A percentile compares a stretch with the other conserved stretches of the same genome.
Conservation (phyloP, 1,140 invertebrate genomes). For the Drosophila ironensis region DNA sequence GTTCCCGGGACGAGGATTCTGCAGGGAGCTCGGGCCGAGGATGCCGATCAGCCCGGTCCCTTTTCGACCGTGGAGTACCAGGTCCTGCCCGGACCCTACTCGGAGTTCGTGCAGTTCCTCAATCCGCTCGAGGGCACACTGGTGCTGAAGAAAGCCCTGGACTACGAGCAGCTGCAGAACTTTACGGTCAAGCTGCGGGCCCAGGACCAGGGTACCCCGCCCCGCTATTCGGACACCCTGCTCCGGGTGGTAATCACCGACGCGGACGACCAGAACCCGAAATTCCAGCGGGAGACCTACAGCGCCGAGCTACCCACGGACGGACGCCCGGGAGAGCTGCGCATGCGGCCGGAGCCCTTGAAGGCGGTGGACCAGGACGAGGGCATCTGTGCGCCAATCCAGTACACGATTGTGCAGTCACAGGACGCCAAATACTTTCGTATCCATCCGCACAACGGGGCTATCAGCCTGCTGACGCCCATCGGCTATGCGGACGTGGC, state of each 20-base stretch:
- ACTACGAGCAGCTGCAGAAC: slow-evolving; percentile 91
- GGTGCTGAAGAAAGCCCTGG: slow-evolving; percentile 90
- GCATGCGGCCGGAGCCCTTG: slow-evolving; percentile 85
- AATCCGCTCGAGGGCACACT: slow-evolving; percentile 93
- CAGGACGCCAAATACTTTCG: slow-evolving; percentile 81
- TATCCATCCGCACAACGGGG: slow-evolving; percentile 86
- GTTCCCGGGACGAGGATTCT: slow-evolving; percentile 90
- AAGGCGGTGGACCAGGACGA: slow-evolving; percentile 88
- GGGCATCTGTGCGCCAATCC: slow-evolving; percentile 88
- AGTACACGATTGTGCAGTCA: slow-evolving; percentile 84
- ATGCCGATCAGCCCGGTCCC: slow-evolving; percentile 93
- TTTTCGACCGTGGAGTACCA: slow-evolving; percentile 94
- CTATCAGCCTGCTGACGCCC: slow-evolving; percentile 84
- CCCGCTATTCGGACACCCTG: slow-evolving; percentile 88
- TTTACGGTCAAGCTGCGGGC: slow-evolving; percentile 92
- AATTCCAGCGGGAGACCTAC: slow-evolving; percentile 90
- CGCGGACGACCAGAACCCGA: slow-evolving; percentile 96
- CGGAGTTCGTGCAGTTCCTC: slow-evolving; percentile 91
- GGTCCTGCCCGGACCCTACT: slow-evolving; percentile 89
- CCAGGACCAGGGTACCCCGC: slow-evolving; percentile 92
- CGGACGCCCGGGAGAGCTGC: slow-evolving; percentile 77
- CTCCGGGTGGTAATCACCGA: slow-evolving; percentile 92
- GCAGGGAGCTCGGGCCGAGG: slow-evolving; percentile 89
- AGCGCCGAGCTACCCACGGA: slow-evolving; percentile 86
- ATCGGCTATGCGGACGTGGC: slow-evolving; percentile 85